Percentiles rank a stretch among this genome's conserved stretches.
These are phyloP conservation scores for Parauchenoglanis punctatus DNA, from an alignment of 2,797 vertebrate species.

Conservation along the genomic window DNA sequence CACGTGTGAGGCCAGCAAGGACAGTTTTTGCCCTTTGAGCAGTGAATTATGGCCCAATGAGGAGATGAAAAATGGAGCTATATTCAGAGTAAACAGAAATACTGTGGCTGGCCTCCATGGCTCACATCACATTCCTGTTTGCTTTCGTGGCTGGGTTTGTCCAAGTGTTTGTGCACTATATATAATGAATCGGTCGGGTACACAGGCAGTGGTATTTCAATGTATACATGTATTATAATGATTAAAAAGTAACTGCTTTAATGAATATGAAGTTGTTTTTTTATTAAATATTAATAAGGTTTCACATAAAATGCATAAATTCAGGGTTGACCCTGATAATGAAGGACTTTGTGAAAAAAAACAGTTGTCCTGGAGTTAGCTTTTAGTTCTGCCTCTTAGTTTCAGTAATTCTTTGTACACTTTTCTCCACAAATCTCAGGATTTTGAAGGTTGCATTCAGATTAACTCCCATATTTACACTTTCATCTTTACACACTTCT, in stretches of 20 bases:
- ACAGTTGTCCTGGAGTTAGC: neutral
- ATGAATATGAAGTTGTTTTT: neutral
- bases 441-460: neutral
- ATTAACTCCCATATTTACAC: neutral
- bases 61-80: slow-evolving; percentile 41
- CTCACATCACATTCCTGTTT: slow-evolving; percentile 39
- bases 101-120: slow-evolving; percentile 14
- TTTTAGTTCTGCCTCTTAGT: neutral
- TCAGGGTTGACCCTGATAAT: neutral
- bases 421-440: neutral
- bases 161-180: neutral
- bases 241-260: neutral
- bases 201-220: neutral
- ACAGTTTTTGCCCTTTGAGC: slow-evolving; percentile 34
- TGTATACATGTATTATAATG: neutral
- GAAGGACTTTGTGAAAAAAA: neutral
- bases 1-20: slow-evolving; percentile 37
- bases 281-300: neutral
- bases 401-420: neutral
- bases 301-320: neutral
- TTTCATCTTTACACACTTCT: neutral
- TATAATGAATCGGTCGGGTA: neutral
- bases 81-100: slow-evolving; percentile 33
- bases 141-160: slow-evolving; percentile 55
- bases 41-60: slow-evolving; percentile 33